Evolutionary conservation across 2,113 vertebrate species (phyloP), one percentile per base, ranked within the genome.

Genomic region (Leptobrachium ailaonicum): DNA sequence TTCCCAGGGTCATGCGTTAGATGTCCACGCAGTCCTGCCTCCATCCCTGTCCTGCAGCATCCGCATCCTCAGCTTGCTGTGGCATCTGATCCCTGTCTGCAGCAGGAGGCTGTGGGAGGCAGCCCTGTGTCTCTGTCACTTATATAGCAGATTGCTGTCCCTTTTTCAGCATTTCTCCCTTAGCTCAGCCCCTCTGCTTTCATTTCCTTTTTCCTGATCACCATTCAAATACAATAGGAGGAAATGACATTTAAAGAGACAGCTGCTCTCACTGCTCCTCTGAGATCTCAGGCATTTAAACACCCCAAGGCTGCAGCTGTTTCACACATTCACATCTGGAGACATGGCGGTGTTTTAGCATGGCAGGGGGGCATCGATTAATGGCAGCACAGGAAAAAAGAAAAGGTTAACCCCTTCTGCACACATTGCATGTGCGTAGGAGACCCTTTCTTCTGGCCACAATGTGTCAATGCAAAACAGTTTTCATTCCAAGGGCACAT

Each of bases 181-280:
- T 89, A 89, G 93, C 88, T 90, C 90, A 76, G 88, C 89, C 93
- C 92, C 90, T 86, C 85, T 91, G 92, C 91, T 96, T 95, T 96
- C 95, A 93, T 96, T 96, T 97, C 93, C 95, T 95, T 93, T 96
- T 99, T 98, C 97, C 97, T 98, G 95, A 94, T 96, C 96, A 94
- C 96, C 95, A 95, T 94, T 94, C 90, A 93, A 94, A 94, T 94
- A 98, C 97, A 97, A 98, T 98, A 90, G 94, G 94, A 95, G 97
- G 97, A 98, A 99, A 98, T 94, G 89, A 92, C 92, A 91, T 94
- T 98, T 97, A 96, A 96, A 95, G 95, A 91, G 93, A 93, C 95
- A 95, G 95, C 89, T 90, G 87, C 92, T 89, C 88, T 8, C 76
- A 83, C 69, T 73, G 89, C 87, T 69, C 93, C 90, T 91, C 84